Base-by-base conservation (phyloP, 2,113 vertebrate species). In the Salvator merianae region DNA sequence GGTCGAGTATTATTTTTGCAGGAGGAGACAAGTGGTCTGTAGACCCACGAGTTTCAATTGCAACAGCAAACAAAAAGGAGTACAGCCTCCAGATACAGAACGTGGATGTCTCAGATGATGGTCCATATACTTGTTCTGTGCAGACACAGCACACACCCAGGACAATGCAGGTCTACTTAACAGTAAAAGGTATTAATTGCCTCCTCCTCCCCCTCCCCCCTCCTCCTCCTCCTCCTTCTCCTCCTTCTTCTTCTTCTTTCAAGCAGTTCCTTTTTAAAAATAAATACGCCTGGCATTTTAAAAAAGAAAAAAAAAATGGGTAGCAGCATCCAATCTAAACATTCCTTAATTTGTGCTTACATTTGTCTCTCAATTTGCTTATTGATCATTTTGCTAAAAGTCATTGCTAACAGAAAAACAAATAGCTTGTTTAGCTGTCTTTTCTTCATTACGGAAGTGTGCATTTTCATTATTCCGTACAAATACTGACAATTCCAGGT, bases 1-100 rank as follows among this genome's bases (percentile, higher is more conserved):
- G 99, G 74, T 99, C 98, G 4, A 99, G 97, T 94, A 99, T 99
- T 92, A 98, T 99, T 93, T 99, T 99, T 66, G 98, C 99, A 53
- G 99, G 99, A 84, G 95, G 95, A 0, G 99, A 99, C 94, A 99
- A 99, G 94, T 99, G 99, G 99, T 99, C 98, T 0, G 97, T 97
- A 91, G 99, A 99, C 53, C 98, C 98, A 8, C 98, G 99, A 0
- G 98, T 99, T 59, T 99, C 99, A 70, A 99, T 99, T 40, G 97
- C 98, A 26, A 97, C 97, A 32, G 92, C 97, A 43, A 98, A 97
- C 86, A 96, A 97, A 89, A 95, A 97, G 26, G 99, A 99, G 81
- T 99, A 99, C 95, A 99, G 98, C 94, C 97, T 99, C 91, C 98
- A 98, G 96, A 99, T 99, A 95, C 98, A 98, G 95, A 98, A 98